phyloP scores from a whole-genome alignment of 2,797 vertebrate species.

The Cephalopachus bancanus region DNA sequence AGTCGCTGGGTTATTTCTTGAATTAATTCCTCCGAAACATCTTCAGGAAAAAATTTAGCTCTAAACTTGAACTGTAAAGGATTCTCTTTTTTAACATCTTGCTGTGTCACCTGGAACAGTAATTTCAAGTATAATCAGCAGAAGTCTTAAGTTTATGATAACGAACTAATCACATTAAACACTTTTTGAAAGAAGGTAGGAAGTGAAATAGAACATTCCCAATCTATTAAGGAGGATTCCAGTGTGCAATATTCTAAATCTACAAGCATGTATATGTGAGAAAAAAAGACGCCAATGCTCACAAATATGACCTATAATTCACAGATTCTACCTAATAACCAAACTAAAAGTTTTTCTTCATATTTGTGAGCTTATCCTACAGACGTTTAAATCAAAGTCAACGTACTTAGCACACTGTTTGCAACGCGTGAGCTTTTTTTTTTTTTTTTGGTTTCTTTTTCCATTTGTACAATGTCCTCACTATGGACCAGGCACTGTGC shows the following conservation, averaged over 20 bases:
- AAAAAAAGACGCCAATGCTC: slow-evolving; percentile 33
- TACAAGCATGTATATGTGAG: not conserved
- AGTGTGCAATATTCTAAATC: slow-evolving; percentile 1
- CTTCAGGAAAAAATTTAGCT: slow-evolving; percentile 98
- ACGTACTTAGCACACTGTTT: not conserved
- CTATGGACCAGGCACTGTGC: too few species aligned
- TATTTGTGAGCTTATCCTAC: not conserved
- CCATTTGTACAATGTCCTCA: too few species aligned
- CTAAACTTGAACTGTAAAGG: slow-evolving; percentile 98
- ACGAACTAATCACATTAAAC: slow-evolving; percentile 43
- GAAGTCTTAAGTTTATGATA: slow-evolving; percentile 53
- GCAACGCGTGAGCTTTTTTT: not conserved
- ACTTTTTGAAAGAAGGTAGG: slow-evolving; percentile 35
- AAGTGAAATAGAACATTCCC: slow-evolving; percentile 18
- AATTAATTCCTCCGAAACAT: slow-evolving; percentile 97
- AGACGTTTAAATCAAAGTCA: slow-evolving; percentile 3
- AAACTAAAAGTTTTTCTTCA: slow-evolving; percentile 5
- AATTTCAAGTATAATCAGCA: slow-evolving; percentile 71
- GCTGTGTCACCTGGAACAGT: slow-evolving; percentile 95
- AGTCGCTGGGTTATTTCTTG: slow-evolving; percentile 98
- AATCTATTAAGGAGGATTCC: not conserved
- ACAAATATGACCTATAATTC: not conserved
- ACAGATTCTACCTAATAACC: not conserved
- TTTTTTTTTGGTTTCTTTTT: too few species aligned
- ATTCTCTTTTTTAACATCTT: slow-evolving; percentile 98